Evolutionary conservation across 2,797 vertebrate species (phyloP).

Genomic region (Momotus momota): DNA sequence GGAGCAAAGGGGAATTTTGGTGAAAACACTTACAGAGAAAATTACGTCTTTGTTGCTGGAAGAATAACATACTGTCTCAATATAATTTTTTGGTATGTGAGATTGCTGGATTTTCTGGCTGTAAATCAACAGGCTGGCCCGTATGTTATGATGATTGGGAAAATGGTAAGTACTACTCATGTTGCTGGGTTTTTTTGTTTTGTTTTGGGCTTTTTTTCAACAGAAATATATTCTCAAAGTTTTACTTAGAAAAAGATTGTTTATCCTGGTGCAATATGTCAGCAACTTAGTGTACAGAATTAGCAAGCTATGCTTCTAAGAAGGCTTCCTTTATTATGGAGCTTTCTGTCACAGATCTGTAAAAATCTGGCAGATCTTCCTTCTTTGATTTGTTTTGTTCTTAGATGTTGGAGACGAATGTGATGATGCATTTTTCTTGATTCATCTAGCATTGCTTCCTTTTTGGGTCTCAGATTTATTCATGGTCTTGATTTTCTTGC

Average conservation of each 20-base stretch:
- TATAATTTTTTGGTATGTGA: constrained; percentile 99
- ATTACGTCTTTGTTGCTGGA: constrained; percentile 84
- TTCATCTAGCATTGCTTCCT: neutral
- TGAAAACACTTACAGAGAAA: constrained; percentile 75
- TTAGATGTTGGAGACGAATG: neutral
- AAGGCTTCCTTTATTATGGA: neutral
- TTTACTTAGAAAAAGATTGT: neutral
- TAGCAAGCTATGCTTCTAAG: neutral
- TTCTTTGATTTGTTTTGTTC: neutral
- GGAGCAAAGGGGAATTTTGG: constrained; percentile 80
- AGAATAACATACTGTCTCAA: constrained; percentile 96
- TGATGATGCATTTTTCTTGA: neutral
- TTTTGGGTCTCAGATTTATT: neutral
- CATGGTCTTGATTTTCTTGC: neutral
- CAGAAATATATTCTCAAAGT: neutral
- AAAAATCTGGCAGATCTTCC: neutral
- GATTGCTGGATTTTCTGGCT: constrained; percentile 94
- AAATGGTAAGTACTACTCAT: constrained; percentile 90
- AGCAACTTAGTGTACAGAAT: neutral
- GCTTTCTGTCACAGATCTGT: neutral
- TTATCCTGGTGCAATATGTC: neutral
- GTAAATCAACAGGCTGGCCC: constrained; percentile 99
- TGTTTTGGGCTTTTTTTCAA: neutral
- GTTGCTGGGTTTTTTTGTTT: neutral
- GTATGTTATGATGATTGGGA: constrained; percentile 99